These are phyloP conservation scores for Aldabrachelys gigantea DNA, from an alignment of 2,113 vertebrate species.

Conservation along the genomic window DNA sequence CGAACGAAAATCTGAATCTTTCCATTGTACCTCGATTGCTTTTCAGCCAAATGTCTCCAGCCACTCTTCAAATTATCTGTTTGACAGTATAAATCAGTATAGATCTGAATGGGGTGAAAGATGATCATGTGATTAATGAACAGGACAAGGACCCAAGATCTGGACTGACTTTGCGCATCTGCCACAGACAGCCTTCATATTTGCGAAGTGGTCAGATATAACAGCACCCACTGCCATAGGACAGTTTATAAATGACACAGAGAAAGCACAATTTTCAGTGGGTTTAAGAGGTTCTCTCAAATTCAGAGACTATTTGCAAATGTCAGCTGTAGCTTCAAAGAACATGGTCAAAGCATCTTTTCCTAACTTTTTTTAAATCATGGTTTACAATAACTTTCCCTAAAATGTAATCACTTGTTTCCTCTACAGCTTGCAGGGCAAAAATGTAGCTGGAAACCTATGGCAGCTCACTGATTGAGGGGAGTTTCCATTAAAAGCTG, in stretches of 20 bases:
- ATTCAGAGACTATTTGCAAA: background rate
- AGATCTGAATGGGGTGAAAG: background rate
- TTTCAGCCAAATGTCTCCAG: background rate
- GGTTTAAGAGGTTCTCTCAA: fast-evolving
- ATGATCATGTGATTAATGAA: background rate
- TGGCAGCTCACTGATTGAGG: background rate
- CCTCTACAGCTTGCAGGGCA: background rate
- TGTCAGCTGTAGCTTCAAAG: background rate
- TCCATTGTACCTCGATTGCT: background rate
- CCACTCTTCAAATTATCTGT: background rate
- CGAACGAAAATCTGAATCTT: background rate
- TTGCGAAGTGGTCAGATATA: background rate
- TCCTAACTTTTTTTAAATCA: background rate
- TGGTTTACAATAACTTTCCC: background rate
- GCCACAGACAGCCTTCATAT: background rate
- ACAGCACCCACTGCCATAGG: background rate
- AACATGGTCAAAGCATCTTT: background rate
- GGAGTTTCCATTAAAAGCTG: background rate
- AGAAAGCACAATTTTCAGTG: background rate
- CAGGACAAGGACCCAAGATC: background rate
- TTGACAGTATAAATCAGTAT: background rate
- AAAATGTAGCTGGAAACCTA: background rate
- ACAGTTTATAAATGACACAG: too few species aligned
- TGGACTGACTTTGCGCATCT: background rate
- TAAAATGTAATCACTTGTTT: background rate